Percentiles rank a stretch among this genome's conserved stretches.
Evolutionary conservation across 1,140 invertebrate genomes (phyloP).

Genomic region (Temnothorax longispinosus): DNA sequence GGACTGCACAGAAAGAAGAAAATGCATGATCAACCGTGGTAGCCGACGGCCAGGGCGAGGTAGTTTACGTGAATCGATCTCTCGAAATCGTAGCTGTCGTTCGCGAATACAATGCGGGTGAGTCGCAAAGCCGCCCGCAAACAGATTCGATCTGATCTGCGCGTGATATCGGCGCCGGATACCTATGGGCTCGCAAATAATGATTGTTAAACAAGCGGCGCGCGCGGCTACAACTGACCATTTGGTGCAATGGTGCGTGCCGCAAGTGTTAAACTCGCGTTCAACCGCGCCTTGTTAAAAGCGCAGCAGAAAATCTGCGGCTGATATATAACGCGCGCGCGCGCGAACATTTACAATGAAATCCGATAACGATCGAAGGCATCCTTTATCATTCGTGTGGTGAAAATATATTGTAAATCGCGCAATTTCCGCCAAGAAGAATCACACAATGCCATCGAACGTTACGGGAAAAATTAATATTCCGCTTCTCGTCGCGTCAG

Average conservation of each 20-base stretch:
- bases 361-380: neutral
- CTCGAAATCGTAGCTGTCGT: slow-evolving; percentile 58
- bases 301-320: slow-evolving; percentile 54
- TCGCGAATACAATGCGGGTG: slow-evolving; percentile 72
- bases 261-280: slow-evolving; percentile 73
- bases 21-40: neutral
- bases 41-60: slow-evolving; percentile 7
- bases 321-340: slow-evolving; percentile 62
- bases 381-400: neutral
- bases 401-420: slow-evolving; percentile 30
- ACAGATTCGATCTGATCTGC: slow-evolving; percentile 79
- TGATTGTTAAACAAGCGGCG: slow-evolving; percentile 81
- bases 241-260: slow-evolving; percentile 76
- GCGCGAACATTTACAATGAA: slow-evolving; percentile 9
- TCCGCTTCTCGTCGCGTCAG: neutral
- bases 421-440: neutral
- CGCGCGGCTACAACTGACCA: slow-evolving; percentile 57
- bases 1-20: neutral
- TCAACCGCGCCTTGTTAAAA: slow-evolving; percentile 79
- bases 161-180: slow-evolving; percentile 74
- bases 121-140: slow-evolving; percentile 54
- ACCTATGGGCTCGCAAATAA: slow-evolving; percentile 80
- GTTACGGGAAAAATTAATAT: slow-evolving; percentile 31
- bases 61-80: slow-evolving; percentile 67
- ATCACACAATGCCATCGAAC: neutral